phyloP scores from a whole-genome alignment of 2,797 vertebrate genomes.

The Propithecus perrieri region DNA sequence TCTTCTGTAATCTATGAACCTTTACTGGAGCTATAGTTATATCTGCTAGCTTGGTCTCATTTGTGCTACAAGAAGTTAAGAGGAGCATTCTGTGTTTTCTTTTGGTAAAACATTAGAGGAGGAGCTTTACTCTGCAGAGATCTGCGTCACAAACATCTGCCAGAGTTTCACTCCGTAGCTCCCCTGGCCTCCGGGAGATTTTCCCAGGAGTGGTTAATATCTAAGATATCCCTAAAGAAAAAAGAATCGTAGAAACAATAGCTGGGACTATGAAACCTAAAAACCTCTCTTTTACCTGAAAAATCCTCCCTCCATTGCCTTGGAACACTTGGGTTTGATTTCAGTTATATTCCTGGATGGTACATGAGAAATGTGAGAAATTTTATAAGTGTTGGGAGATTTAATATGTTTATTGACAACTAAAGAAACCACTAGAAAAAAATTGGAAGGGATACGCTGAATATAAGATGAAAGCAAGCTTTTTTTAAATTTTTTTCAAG shows the following conservation, averaged over 20 bases:
- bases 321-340: background rate
- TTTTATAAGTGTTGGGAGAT: background rate
- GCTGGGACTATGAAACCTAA: background rate
- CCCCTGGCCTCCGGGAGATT: too few species aligned
- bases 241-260: background rate
- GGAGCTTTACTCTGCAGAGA: too few species aligned
- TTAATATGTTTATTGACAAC: background rate
- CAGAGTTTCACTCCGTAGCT: too few species aligned
- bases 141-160: too few species aligned
- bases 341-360: background rate
- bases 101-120: too few species aligned
- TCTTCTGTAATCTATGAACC: too few species aligned
- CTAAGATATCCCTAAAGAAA: background rate
- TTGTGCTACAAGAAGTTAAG: too few species aligned
- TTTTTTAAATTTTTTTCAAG: background rate
- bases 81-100: too few species aligned
- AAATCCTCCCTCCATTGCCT: background rate
- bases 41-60: too few species aligned
- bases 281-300: too few species aligned
- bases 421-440: background rate
- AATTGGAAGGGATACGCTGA: background rate
- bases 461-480: background rate
- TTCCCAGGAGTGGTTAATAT: background rate
- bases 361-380: background rate
- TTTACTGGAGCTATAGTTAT: too few species aligned